Evolutionary conservation across 92 coral and sea anemone genomes (phyloP).

Genomic region (Epizoanthus scotinus): DNA sequence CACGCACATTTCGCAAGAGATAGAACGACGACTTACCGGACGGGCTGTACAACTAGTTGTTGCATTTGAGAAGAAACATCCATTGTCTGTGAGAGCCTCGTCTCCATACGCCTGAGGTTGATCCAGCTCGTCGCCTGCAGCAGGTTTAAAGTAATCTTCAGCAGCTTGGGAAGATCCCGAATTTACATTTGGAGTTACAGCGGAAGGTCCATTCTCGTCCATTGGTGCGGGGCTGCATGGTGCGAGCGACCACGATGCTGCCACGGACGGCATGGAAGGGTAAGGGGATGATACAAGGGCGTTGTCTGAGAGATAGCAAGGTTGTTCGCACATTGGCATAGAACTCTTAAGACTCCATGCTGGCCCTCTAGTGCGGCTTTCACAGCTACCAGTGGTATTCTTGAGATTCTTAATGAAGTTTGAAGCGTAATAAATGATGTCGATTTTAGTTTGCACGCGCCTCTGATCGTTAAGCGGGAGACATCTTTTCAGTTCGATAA

Average conservation of each 20-base stretch:
- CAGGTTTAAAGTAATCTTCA: conserved; percentile 27
- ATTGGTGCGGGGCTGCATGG: background rate
- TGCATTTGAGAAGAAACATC: conserved; percentile 2
- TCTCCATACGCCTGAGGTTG: background rate
- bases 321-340: conserved; percentile 29
- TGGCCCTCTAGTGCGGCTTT: conserved; percentile 26
- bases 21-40: no score
- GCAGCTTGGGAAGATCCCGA: background rate
- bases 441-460: conserved; percentile 52
- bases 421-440: conserved; percentile 48
- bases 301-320: conserved; percentile 34
- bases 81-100: conserved; percentile 1
- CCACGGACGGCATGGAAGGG: conserved; percentile 16
- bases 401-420: conserved; percentile 43
- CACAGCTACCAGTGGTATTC: background rate
- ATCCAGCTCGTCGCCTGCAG: conserved; percentile 19
- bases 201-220: background rate
- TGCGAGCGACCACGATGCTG: background rate
- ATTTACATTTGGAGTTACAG: background rate
- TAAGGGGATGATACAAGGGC: conserved; percentile 29
- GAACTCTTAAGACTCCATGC: conserved; percentile 30
- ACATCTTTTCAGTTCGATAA: conserved; percentile 52
- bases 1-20: no score
- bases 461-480: conserved; percentile 41
- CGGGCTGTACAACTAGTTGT: background rate